These are phyloP conservation scores for Willowsia nigromaculata DNA, from an alignment of 2,888 invertebrate species.

Conservation along the genomic window DNA sequence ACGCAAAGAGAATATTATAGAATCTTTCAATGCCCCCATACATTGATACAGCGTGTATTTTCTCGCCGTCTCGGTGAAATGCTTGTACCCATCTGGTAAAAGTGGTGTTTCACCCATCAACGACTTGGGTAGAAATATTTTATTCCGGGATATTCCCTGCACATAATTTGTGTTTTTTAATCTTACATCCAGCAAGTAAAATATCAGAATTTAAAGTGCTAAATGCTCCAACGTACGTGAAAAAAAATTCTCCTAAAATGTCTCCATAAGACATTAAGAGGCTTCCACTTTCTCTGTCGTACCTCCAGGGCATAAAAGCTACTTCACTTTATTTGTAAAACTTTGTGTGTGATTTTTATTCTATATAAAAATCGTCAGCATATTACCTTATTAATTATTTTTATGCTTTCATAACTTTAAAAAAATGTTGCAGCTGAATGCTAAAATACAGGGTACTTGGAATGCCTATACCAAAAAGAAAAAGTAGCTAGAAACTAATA, in stretches of 20 bases:
- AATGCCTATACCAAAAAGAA: too few species aligned
- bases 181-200: background rate
- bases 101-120: too few species aligned
- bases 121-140: too few species aligned
- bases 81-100: too few species aligned
- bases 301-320: conserved; percentile 31
- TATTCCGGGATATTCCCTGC: background rate
- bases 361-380: conserved; percentile 4
- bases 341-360: background rate
- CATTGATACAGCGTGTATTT: too few species aligned
- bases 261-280: conserved; percentile 6
- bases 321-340: background rate
- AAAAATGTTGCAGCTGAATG: background rate
- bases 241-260: background rate
- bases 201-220: background rate
- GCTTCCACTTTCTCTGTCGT: conserved; percentile 1
- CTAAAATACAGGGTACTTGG: too few species aligned
- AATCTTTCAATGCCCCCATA: conserved; percentile 17
- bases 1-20: background rate
- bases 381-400: conserved; percentile 52
- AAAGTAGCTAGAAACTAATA: background rate
- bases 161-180: background rate
- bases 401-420: background rate
- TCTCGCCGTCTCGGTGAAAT: too few species aligned
- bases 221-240: background rate